phyloP scores from a whole-genome alignment of 2,888 invertebrate genomes.

The Petrolisthes manimaculis region DNA sequence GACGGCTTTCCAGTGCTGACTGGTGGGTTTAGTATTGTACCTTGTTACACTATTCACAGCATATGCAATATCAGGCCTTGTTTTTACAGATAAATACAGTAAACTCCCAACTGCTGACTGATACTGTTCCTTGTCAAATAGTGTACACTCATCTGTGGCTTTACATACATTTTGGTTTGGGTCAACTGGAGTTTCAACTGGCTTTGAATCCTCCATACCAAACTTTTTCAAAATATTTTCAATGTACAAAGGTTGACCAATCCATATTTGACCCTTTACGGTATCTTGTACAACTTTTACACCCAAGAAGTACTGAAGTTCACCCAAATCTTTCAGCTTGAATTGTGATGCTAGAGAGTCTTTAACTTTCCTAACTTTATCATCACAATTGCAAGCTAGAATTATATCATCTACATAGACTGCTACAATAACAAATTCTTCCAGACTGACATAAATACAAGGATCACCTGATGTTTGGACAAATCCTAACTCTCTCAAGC shows the following conservation, averaged over 20 bases:
- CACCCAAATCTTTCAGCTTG: constrained; percentile 39
- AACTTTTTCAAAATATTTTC: constrained; percentile 50
- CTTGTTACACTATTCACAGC: constrained; percentile 57
- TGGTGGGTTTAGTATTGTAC: constrained; percentile 55
- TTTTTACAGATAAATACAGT: constrained; percentile 44
- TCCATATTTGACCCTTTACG: constrained; percentile 36
- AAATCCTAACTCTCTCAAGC: constrained; percentile 31
- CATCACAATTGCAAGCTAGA: constrained; percentile 22
- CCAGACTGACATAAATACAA: constrained; percentile 38
- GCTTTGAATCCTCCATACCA: constrained; percentile 47
- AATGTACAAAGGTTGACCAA: constrained; percentile 41
- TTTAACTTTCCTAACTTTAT: constrained; percentile 12
- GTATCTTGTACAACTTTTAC: constrained; percentile 22
- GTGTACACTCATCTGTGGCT: constrained; percentile 23
- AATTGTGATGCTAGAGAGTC: constrained; percentile 20
- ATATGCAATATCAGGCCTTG: constrained; percentile 55
- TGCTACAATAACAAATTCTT: constrained; percentile 19
- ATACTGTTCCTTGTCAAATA: constrained; percentile 30
- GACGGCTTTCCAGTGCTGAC: constrained; percentile 65
- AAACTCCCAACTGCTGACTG: constrained; percentile 50
- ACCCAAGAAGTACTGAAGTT: constrained; percentile 33
- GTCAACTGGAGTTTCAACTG: constrained; percentile 52
- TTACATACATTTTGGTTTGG: constrained; percentile 22
- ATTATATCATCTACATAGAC: constrained; percentile 46
- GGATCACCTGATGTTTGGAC: constrained; percentile 36